These are phyloP conservation scores for Porites rus DNA, from an alignment of 92 coral and sea anemone genomes.

Conservation along the genomic window DNA sequence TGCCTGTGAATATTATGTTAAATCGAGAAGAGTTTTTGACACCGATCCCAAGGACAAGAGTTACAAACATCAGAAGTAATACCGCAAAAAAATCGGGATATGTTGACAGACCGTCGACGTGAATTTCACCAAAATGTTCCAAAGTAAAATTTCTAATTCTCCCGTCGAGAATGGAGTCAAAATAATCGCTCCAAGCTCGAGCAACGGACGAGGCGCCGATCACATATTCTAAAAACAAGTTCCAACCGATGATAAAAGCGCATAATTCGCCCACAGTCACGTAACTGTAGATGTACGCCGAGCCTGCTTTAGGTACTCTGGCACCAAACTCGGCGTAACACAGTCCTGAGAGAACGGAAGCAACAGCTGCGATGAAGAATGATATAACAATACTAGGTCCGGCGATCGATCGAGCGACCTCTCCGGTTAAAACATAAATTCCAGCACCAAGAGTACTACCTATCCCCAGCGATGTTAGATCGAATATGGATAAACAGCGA, in stretches of 20 bases:
- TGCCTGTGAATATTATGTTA: constrained; percentile 53
- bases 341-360: constrained; percentile 64
- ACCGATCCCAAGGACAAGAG: constrained; percentile 56
- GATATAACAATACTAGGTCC: constrained; percentile 79
- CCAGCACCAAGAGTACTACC: constrained; percentile 8
- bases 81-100: constrained; percentile 71
- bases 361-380: constrained; percentile 71
- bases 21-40: constrained; percentile 57
- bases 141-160: background rate
- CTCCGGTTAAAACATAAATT: constrained; percentile 72
- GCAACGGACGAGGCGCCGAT: constrained; percentile 66
- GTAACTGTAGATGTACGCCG: constrained; percentile 71
- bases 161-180: constrained; percentile 52
- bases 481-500: constrained; percentile 1
- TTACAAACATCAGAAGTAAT: constrained; percentile 37
- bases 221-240: constrained; percentile 68
- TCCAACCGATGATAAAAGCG: constrained; percentile 82
- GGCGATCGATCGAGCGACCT: constrained; percentile 72
- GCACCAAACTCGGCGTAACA: constrained; percentile 70
- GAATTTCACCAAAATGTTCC: background rate
- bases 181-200: constrained; percentile 56
- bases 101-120: background rate
- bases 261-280: constrained; percentile 75
- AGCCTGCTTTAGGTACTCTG: constrained; percentile 55
- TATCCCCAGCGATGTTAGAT: constrained; percentile 10